phyloP scores from a whole-genome alignment of 2,797 vertebrate genomes.

The Semaprochilodus insignis region DNA sequence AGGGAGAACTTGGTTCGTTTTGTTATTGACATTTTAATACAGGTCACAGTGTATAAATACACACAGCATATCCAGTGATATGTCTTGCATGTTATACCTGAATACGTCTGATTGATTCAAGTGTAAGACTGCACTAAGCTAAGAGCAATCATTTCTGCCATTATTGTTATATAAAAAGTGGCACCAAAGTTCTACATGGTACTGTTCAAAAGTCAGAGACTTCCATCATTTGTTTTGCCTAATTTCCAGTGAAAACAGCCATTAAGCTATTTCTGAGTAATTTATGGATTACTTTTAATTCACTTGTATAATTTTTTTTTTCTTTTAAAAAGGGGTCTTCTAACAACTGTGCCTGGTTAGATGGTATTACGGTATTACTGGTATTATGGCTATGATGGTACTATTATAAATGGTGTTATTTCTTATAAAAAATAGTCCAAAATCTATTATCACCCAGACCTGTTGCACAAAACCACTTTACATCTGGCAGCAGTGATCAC shows the following conservation, averaged over 20 bases:
- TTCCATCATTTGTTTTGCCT: too few species aligned
- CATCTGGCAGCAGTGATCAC: not conserved
- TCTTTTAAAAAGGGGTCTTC: too few species aligned
- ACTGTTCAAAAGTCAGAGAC: too few species aligned
- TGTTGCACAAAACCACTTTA: not conserved
- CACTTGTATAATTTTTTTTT: too few species aligned
- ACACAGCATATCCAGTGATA: not conserved
- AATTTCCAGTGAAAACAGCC: too few species aligned
- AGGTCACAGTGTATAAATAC: not conserved
- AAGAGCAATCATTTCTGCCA: not conserved
- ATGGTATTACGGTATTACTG: too few species aligned
- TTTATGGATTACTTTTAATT: too few species aligned
- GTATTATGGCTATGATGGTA: not conserved
- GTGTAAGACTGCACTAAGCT: not conserved
- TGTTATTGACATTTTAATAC: not conserved
- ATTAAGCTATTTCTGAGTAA: too few species aligned
- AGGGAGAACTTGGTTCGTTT: not conserved
- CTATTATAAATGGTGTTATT: not conserved
- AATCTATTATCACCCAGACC: not conserved
- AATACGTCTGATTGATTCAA: not conserved
- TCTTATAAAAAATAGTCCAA: not conserved
- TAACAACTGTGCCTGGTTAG: too few species aligned
- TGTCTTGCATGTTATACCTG: not conserved
- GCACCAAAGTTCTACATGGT: too few species aligned
- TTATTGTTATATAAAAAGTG: too few species aligned